Evolutionary conservation across 2,797 vertebrate genomes (phyloP).

Genomic region (Hydrolagus colliei): DNA sequence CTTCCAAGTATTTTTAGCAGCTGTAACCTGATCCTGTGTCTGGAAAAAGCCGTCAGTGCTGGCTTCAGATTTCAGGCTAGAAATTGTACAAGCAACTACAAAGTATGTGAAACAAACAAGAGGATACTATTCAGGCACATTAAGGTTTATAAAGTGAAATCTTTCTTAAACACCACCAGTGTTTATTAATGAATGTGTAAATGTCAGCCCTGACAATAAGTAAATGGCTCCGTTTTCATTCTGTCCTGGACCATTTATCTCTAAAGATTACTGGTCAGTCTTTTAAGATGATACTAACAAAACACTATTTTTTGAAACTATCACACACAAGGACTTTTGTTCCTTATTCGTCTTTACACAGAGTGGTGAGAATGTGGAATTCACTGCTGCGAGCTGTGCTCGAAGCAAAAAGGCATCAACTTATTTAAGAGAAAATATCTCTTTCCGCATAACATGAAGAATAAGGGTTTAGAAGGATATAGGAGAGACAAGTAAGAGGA

Average conservation of each 20-base stretch:
- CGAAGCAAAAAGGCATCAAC: too few species aligned
- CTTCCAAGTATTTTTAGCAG: constrained; percentile 17
- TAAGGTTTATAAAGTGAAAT: neutral
- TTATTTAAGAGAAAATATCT: too few species aligned
- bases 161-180: neutral
- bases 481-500: too few species aligned
- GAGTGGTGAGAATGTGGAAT: too few species aligned
- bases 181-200: neutral
- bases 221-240: neutral
- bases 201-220: neutral
- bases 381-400: too few species aligned
- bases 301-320: neutral
- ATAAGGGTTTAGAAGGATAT: too few species aligned
- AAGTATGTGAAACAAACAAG: neutral
- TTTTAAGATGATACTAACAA: neutral
- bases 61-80: neutral
- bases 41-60: neutral
- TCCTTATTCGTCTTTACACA: too few species aligned
- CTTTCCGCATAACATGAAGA: too few species aligned
- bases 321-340: too few species aligned
- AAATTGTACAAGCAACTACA: neutral
- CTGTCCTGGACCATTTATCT: neutral
- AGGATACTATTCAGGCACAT: neutral
- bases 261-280: neutral
- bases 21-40: neutral